phyloP scores from a whole-genome alignment of 2,888 invertebrate species.

The Mesorhabditis belari region DNA sequence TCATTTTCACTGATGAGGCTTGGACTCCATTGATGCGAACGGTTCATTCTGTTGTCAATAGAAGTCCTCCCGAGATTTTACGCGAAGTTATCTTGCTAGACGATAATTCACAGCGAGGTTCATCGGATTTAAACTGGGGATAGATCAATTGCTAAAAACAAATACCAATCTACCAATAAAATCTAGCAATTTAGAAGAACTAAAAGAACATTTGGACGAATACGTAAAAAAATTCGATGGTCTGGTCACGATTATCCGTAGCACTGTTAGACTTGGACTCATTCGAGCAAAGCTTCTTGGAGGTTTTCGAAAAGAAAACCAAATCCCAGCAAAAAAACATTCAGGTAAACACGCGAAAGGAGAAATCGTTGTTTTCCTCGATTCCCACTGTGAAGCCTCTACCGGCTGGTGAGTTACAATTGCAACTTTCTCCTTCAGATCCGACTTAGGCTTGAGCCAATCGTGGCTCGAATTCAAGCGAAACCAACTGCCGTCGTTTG shows the following conservation, averaged over 20 bases:
- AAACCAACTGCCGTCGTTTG: constrained; percentile 74
- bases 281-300: constrained; percentile 79
- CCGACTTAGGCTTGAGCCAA: constrained; percentile 75
- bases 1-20: constrained; percentile 84
- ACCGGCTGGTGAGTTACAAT: constrained; percentile 63
- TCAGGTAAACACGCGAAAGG: neutral
- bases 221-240: constrained; percentile 63
- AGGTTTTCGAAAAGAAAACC: neutral
- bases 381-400: constrained; percentile 82
- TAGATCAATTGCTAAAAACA: neutral
- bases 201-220: constrained; percentile 71
- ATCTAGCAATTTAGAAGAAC: constrained; percentile 59
- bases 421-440: neutral
- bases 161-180: too few species aligned
- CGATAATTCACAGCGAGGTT: constrained; percentile 70
- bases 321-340: neutral
- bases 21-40: constrained; percentile 70
- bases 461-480: constrained; percentile 76
- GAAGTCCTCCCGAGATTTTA: constrained; percentile 67
- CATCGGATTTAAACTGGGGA: neutral
- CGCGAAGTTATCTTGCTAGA: constrained; percentile 91
- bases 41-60: constrained; percentile 78
- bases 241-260: constrained; percentile 68
- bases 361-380: constrained; percentile 70
- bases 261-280: constrained; percentile 73